Evolutionary conservation across 2,888 invertebrate species (phyloP).

Genomic region (Drosophila mayaguana): DNA sequence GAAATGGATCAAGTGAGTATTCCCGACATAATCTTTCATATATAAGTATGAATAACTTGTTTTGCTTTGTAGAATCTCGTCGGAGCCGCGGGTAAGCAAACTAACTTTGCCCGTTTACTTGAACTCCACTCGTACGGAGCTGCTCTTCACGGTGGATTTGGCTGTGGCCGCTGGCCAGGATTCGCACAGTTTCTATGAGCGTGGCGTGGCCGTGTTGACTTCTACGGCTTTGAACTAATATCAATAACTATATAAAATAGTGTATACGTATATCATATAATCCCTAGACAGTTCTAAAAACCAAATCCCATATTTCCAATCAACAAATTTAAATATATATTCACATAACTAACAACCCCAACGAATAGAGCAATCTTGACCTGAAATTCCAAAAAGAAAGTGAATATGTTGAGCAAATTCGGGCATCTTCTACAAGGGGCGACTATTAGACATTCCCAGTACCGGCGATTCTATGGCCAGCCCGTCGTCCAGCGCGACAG

Average conservation of each 20-base stretch:
- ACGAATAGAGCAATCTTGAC: slow-evolving; percentile 11
- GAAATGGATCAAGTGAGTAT: slow-evolving; percentile 92
- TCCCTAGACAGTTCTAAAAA: slow-evolving; percentile 5
- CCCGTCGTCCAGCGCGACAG: background rate
- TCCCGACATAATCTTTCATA: too few species aligned
- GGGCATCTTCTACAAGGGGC: background rate
- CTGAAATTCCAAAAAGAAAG: background rate
- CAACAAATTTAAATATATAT: slow-evolving; percentile 21
- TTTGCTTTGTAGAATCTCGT: slow-evolving; percentile 79
- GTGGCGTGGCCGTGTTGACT: slow-evolving; percentile 98
- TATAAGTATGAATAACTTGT: slow-evolving; percentile 6
- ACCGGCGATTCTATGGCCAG: background rate
- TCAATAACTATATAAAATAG: background rate
- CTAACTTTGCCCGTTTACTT: slow-evolving; percentile 98
- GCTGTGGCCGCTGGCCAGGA: slow-evolving; percentile 96
- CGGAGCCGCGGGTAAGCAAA: slow-evolving; percentile 87
- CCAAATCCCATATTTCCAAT: background rate
- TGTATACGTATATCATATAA: slow-evolving; percentile 7
- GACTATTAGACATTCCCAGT: background rate
- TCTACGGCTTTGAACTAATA: slow-evolving; percentile 94
- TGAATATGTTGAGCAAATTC: slow-evolving; percentile 20
- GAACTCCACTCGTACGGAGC: slow-evolving; percentile 97
- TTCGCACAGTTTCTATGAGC: slow-evolving; percentile 98
- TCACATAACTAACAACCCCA: slow-evolving; percentile 43
- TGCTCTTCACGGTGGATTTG: slow-evolving; percentile 97